Percentiles rank a stretch among this genome's conserved stretches.
phyloP scores from a whole-genome alignment of 2,113 vertebrate genomes.

The Cairina moschata region DNA sequence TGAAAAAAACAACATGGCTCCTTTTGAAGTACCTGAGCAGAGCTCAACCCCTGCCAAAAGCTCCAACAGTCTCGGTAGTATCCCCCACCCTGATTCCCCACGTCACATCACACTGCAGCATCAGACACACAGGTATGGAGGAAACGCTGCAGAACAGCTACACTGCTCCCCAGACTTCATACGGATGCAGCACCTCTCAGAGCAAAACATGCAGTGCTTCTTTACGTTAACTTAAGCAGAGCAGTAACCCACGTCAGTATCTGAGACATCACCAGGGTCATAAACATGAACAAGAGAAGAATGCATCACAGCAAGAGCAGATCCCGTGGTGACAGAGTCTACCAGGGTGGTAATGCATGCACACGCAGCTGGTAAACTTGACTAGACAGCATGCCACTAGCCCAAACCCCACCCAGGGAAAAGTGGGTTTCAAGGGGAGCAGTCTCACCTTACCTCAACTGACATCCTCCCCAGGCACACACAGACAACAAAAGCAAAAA shows the following conservation, averaged over 20 bases:
- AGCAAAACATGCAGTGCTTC: neutral
- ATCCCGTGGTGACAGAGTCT: neutral
- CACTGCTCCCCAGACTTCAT: rapidly evolving
- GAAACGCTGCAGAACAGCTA: neutral
- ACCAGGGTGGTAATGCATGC: rapidly evolving
- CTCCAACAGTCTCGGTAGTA: neutral
- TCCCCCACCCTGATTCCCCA: neutral
- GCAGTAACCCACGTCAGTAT: neutral
- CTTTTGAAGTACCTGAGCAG: neutral
- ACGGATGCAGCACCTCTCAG: neutral
- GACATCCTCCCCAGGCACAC: neutral
- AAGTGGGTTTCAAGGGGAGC: neutral
- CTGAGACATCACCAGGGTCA: neutral
- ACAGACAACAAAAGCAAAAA: neutral
- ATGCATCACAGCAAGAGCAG: neutral
- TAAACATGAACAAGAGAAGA: neutral
- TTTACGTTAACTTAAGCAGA: neutral
- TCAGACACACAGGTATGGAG: neutral
- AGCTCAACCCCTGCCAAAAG: neutral
- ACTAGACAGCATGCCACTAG: neutral
- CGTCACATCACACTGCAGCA: neutral
- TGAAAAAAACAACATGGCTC: neutral
- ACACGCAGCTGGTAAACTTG: neutral
- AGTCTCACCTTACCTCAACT: neutral
- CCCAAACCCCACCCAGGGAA: rapidly evolving